Base-by-base conservation (phyloP, 2,113 vertebrate genomes). In the Mormyrus lacerda region DNA sequence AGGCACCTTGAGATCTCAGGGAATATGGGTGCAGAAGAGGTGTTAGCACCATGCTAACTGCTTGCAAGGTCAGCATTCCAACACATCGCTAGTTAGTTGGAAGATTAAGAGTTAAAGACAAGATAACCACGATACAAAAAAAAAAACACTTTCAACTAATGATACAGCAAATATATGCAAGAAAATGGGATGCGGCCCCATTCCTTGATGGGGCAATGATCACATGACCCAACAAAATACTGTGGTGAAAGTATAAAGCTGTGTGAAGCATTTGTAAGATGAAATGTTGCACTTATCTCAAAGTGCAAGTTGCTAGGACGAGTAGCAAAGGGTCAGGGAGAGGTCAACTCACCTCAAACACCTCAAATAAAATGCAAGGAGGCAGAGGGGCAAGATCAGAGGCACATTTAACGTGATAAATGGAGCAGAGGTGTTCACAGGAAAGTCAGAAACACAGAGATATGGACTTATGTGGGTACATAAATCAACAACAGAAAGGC, bases 291-390 rank as follows among this genome's bases (percentile, higher is more conserved):
- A 85, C 42, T 47, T 47, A 85, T 85, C 42, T 85, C 19, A 24
- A 45, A 47, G 8, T 84, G 19, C 21, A 24, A 13, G 42, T 47
- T 44, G 44, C 17, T 45, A 44, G 79, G 35, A 84, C 8, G 44
- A 87, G 42, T 21, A 69, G 35, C 42, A 50, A 88, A 90, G 87
- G 92, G 0, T 31, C 8, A 89, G 0, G 0, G 79, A 89, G 44
- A 89, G 19, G n/a, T 44, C 86, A 89, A 93, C 96, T 97, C 96
- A 97, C 96, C 96, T 97, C 96, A 0, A 96, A 96, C 90, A 97
- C 96, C 96, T 96, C 95, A 94, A 95, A 96, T 95, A 96, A 96
- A 94, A 93, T 93, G 94, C 95, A 95, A 95, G 94, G 94, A 96
- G 95, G 96, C 96, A 94, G 95, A 95, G 92, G 91, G 94, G 90